phyloP scores from a whole-genome alignment of 2,888 invertebrate species.

The Macaria liturata region DNA sequence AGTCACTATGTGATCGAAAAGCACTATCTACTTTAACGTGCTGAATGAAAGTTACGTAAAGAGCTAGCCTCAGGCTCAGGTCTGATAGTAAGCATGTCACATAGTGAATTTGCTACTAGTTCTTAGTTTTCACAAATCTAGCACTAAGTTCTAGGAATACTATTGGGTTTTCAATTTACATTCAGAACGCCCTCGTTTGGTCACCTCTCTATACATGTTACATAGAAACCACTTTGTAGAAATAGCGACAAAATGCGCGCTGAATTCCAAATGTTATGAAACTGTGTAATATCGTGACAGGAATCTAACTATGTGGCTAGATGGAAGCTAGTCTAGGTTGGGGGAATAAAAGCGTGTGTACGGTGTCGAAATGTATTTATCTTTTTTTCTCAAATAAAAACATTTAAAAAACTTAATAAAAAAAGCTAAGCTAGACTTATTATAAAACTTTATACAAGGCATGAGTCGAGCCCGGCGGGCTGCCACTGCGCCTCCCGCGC shows the following conservation, averaged over 20 bases:
- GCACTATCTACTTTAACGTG: too few species aligned
- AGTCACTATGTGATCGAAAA: too few species aligned
- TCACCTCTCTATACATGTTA: conserved; percentile 13
- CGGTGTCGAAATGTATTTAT: conserved; percentile 84
- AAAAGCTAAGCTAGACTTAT: conserved; percentile 72
- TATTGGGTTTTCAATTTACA: conserved; percentile 12
- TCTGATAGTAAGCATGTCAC: too few species aligned
- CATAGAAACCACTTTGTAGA: conserved; percentile 16
- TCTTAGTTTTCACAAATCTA: too few species aligned
- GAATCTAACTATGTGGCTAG: conserved; percentile 4
- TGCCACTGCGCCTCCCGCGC: conserved; percentile 65
- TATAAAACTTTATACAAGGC: conserved; percentile 78
- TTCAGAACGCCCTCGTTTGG: conserved; percentile 5
- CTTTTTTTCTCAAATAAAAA: conserved; percentile 70
- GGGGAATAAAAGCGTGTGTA: conserved; percentile 42
- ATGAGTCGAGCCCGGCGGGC: conserved; percentile 69
- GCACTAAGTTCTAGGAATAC: too few species aligned
- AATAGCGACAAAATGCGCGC: conserved; percentile 14
- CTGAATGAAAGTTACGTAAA: too few species aligned
- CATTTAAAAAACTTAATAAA: conserved; percentile 66
- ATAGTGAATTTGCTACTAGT: too few species aligned
- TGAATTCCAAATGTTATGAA: conserved; percentile 10
- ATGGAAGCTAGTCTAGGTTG: neutral
- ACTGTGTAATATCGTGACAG: conserved; percentile 8
- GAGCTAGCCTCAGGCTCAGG: too few species aligned